Evolutionary conservation across 2,888 invertebrate genomes (phyloP).

Genomic region (Agrochola circellaris): DNA sequence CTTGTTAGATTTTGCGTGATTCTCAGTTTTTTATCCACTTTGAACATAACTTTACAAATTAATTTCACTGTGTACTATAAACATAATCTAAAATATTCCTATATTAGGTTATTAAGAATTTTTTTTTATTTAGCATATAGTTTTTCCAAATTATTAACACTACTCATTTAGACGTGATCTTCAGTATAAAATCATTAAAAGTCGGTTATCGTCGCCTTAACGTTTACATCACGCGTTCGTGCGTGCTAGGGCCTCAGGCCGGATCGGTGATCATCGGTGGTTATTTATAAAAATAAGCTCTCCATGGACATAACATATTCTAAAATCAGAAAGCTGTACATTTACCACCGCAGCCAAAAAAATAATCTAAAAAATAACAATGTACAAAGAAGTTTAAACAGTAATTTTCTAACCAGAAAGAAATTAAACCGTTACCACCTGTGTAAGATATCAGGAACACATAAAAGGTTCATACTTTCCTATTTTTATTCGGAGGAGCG

Average conservation of each 20-base stretch:
- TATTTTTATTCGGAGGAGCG: conserved; percentile 68
- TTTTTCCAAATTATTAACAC: no score
- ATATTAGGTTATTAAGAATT: no score
- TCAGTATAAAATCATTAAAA: no score
- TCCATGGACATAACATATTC: neutral
- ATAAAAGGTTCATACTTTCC: conserved; percentile 72
- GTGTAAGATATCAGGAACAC: conserved; percentile 69
- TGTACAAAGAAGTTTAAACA: conserved; percentile 41
- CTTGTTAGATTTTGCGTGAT: no score
- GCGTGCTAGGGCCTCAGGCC: neutral
- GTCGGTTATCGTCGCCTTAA: no score
- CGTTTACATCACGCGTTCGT: neutral
- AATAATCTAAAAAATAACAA: neutral
- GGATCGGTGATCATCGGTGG: neutral
- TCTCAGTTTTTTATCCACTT: no score
- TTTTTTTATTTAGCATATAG: no score
- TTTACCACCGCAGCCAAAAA: no score
- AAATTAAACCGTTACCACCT: conserved; percentile 62
- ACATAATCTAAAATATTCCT: no score
- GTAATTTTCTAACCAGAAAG: conserved; percentile 41
- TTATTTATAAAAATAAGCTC: neutral
- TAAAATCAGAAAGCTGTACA: neutral
- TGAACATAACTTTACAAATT: no score
- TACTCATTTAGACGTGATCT: no score
- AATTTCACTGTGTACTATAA: no score